Evolutionary conservation across 2,888 invertebrate species (phyloP), one percentile per base, ranked within the genome.

Genomic region (Andrena dorsata): DNA sequence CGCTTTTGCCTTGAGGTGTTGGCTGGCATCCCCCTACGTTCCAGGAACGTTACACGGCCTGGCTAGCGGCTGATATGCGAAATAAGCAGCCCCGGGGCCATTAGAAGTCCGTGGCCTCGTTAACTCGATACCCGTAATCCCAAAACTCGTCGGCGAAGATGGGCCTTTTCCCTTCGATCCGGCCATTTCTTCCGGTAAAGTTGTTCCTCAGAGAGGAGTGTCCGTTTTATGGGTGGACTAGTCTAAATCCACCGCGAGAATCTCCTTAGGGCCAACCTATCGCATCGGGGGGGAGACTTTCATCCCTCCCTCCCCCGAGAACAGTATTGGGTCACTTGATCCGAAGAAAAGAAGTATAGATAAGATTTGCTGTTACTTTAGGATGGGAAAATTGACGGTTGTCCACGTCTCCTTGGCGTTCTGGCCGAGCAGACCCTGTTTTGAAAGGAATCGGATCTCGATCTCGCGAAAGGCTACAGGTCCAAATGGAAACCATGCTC

Each of bases 1-100:
- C 88, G 89, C 73, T 89, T 88, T 86, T 92, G 92, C 93, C 93
- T 92, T 92, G 91, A 92, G 92, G 93, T 93, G 92, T 92, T 91
- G 92, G 92, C 90, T 87, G 86, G 90, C 89, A 87, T 82, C 80
- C 71, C 88, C 85, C 88, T 85, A 63, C 78, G 85, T 89, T 56
- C 90, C 88, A 89, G 90, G 82, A 89, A 89, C 88, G 90, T 90
- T 89, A 88, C 86, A 88, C 83, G 82, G 73, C 76, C 80, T 68
- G 83, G 87, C 90, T 75, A 86, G 85, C 86, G 87, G 76, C 90
- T 90, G 92, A 93, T 93, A 93, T 87, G 91, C 89, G 90, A 92
- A 92, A 91, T 92, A 92, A 91, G 91, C 91, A 90, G 91, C 93
- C 91, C 69, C 76, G 51, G 56, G 91, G 92, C 90, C 76, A 83